These are phyloP conservation scores for Caerostris extrusa DNA, from an alignment of 1,140 invertebrate genomes.

Conservation along the genomic window DNA sequence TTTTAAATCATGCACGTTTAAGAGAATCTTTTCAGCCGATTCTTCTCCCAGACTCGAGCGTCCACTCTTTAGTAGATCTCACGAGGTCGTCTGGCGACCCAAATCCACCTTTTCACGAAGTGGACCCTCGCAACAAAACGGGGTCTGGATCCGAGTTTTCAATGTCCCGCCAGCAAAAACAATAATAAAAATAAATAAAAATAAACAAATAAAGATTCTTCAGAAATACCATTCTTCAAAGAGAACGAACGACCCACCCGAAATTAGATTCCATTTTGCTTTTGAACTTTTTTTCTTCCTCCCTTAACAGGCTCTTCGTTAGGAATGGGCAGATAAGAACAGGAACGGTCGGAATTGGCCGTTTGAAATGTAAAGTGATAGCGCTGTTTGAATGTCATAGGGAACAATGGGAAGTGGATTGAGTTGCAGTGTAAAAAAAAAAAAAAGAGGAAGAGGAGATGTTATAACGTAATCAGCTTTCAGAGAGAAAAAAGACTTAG, in stretches of 20 bases:
- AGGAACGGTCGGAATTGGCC: background rate
- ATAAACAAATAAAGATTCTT: background rate
- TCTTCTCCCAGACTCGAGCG: too few relatives aligned
- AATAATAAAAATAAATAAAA: too few relatives aligned
- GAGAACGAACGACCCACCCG: background rate
- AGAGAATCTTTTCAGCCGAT: too few relatives aligned
- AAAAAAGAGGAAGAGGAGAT: too few relatives aligned
- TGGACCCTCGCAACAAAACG: background rate
- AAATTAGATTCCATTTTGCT: background rate
- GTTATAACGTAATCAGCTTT: too few relatives aligned
- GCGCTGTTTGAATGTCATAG: background rate
- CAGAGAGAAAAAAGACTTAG: too few relatives aligned
- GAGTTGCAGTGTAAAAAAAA: too few relatives aligned
- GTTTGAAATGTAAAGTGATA: background rate
- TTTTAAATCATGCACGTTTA: too few relatives aligned
- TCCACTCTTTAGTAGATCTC: too few relatives aligned
- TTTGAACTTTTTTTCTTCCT: too few relatives aligned
- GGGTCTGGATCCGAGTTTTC: background rate
- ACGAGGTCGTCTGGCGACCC: conserved; percentile 11
- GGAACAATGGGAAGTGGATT: too few relatives aligned
- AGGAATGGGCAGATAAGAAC: conserved; percentile 1
- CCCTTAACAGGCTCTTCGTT: background rate
- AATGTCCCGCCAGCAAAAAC: background rate
- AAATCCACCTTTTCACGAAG: background rate
- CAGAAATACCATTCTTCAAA: background rate